Evolutionary conservation across 2,797 vertebrate species (phyloP), one percentile per base, ranked within the genome.

Genomic region (Etheostoma perlongum): DNA sequence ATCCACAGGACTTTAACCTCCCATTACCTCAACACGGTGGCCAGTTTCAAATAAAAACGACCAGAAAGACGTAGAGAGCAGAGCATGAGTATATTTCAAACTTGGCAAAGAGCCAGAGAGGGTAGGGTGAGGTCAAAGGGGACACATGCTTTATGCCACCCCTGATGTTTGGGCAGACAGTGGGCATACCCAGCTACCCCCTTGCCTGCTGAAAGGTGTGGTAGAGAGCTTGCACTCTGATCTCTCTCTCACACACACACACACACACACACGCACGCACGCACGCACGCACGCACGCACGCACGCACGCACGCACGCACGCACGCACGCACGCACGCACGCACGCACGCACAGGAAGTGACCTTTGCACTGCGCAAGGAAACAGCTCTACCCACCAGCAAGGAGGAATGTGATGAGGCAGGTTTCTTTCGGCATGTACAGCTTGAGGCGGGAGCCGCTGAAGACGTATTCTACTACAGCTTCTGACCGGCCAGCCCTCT

Each of bases 401-500:
- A 99, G 96, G 71, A 99, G 94, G 94, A 99, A 99, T 61, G 98
- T 99, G 94, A 99, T 99, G 81, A 99, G 97, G 91, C 98, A 99
- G 69, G 98, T 99, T 78, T 99, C 98, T 95, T 99, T 99, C 76
- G 98, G 98, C 97, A 99, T 95, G 94, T 98, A 99, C 48, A 99
- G 95, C 89, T 99, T 99, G 59, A 99, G 96, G 36, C 98, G 96
- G 60, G 98, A 99, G 47, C 98, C 98, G 1, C 98, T 99, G 94
- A 99, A 99, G 78, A 99, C 97, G 0, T 98, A 98, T 21, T 99
- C 98, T 33, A 99, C 98, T 89, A 99, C 97, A 0, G 98, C 98
- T 91, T 99, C 98, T 1, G 97, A 98, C 51, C 97, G 97, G 14
- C 98, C 98, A 0, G 98, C 98, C 3, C 98, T 95, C 92, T 99